Evolutionary conservation across 2,797 vertebrate genomes (phyloP), one percentile per base, ranked within the genome.

Genomic region (Clarias fuscus): DNA sequence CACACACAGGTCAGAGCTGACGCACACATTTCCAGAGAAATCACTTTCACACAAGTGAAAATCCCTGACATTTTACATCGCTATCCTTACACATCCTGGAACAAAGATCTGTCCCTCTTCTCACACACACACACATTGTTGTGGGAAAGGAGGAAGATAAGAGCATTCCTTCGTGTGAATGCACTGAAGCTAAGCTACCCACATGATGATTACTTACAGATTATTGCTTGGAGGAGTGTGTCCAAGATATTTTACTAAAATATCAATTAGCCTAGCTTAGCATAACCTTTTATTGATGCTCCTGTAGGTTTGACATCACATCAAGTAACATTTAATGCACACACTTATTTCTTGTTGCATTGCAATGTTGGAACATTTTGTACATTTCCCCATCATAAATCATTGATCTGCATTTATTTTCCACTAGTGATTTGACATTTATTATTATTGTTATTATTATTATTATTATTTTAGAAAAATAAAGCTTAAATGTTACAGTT

Each of bases 91-190:
- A 68, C 27, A 68, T 17, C 65, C 27, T 17, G 2, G 33, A 18
- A 68, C 7, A n/a, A 5, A 10, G 27, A 5, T 67, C 13, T 6
- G 1, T 67, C n/a, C 14, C 11, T n/a, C 10, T 27, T 2, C 3
- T 15, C 27, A 5, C 67, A 18, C 67, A 33, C 27, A 18, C 67
- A 33, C 71, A 11, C 20, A n/a, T 10, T 13, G 40, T n/a, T 73
- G 71, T 73, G 71, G 40, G 40, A 48, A 73, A 48, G 71, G 37
- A 73, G 22, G 71, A 73, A 48, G 43, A 48, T 73, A 53, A 73
- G 71, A 48, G 40, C 40, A 73, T 2, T 75, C 14, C 43, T 75
- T 75, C 24, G 43, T 75, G 72, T 75, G 72, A 75, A 75, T 14
- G 14, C 43, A 53, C 43, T 56, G 2, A 27, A 56, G 24, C 43